Conservation (phyloP, 1,140 invertebrate genomes). For the Homarus americanus region DNA sequence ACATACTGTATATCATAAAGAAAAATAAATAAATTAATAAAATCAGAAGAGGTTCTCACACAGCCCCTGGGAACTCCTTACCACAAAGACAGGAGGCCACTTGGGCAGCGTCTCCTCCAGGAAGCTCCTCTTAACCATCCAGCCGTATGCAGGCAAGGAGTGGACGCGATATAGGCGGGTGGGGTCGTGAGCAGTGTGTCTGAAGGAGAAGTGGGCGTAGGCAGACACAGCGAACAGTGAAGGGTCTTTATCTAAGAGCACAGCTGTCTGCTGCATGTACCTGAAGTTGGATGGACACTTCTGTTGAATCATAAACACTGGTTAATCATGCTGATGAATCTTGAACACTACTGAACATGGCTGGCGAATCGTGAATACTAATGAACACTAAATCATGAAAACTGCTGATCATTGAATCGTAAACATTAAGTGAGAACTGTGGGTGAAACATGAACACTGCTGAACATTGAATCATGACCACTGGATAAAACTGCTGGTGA, state of each 20-base stretch:
- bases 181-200: conserved; percentile 82
- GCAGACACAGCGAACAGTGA: conserved; percentile 83
- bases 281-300: conserved; percentile 76
- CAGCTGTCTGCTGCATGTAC: conserved; percentile 83
- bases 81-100: conserved; percentile 81
- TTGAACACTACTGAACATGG: background rate
- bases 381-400: background rate
- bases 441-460: no score
- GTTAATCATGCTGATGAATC: no score
- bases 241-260: conserved; percentile 81
- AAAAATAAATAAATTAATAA: no score
- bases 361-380: no score
- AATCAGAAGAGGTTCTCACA: no score
- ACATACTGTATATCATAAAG: no score
- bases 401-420: no score
- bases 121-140: conserved; percentile 82
- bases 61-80: no score
- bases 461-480: no score
- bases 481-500: no score
- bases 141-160: conserved; percentile 84
- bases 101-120: conserved; percentile 83
- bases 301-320: no score
- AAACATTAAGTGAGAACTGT: no score
- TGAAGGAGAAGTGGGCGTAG: conserved; percentile 84
- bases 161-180: conserved; percentile 82